Evolutionary conservation across 53 echinoderm and acorn worm genomes (phyloP).

Genomic region (Mesocentrotus franciscanus): DNA sequence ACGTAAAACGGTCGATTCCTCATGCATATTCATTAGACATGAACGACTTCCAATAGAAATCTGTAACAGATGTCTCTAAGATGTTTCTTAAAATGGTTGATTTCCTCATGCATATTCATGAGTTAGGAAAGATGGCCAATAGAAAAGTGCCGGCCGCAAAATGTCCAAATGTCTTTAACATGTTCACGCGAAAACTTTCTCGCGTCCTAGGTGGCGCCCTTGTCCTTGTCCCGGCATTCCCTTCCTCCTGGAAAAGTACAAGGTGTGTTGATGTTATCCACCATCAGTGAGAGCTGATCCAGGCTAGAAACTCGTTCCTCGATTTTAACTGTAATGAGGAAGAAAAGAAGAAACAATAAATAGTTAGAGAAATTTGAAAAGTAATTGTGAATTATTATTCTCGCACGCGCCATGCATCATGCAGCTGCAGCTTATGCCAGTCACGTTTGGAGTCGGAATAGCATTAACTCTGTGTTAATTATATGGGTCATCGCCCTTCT

Average conservation of each 20-base stretch:
- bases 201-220: conserved; percentile 19
- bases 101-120: not conserved
- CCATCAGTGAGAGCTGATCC: conserved; percentile 89
- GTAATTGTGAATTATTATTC: no score
- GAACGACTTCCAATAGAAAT: no score
- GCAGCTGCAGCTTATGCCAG: no score
- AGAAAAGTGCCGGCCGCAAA: not conserved
- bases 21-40: no score
- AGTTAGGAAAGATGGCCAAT: not conserved
- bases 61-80: no score
- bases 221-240: conserved; percentile 43
- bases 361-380: no score
- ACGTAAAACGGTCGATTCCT: not conserved
- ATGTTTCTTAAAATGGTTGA: not conserved
- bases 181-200: not conserved
- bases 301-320: conserved; percentile 83
- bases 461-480: no score
- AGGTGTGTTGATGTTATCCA: conserved; percentile 80
- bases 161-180: not conserved
- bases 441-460: no score
- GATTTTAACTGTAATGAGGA: conserved; percentile 61
- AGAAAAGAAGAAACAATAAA: not conserved
- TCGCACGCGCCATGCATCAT: no score
- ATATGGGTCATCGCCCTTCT: no score
- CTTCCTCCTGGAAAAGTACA: conserved; percentile 55